Evolutionary conservation across 2,888 invertebrate genomes (phyloP).

Genomic region (Epistrophe eligans): DNA sequence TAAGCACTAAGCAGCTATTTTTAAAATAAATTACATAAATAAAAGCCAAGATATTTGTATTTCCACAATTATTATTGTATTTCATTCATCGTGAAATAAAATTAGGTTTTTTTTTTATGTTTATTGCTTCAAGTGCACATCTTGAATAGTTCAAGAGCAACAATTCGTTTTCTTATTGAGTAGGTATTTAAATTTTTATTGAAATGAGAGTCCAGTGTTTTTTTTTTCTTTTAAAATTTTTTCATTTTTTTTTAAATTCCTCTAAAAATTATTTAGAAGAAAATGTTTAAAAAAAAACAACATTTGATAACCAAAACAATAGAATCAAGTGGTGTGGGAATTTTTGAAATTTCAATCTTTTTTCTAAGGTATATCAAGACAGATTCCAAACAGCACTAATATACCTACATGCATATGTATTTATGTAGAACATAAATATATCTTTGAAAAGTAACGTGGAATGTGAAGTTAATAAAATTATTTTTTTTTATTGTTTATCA

Average conservation of each 20-base stretch:
- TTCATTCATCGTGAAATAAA: conserved; percentile 50
- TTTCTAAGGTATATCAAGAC: not conserved
- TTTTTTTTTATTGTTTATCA: too few species aligned
- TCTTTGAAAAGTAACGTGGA: too few species aligned
- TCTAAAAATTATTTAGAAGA: not conserved
- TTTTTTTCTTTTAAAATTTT: too few species aligned
- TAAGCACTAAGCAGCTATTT: not conserved
- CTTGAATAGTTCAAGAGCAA: conserved; percentile 2
- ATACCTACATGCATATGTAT: too few species aligned
- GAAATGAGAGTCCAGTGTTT: not conserved
- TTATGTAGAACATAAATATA: too few species aligned
- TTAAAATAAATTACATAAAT: not conserved
- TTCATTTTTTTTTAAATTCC: not conserved
- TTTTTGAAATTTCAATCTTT: not conserved
- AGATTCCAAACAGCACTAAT: too few species aligned
- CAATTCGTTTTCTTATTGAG: not conserved
- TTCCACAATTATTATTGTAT: conserved; percentile 13
- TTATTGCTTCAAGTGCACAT: conserved; percentile 48
- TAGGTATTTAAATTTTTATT: not conserved
- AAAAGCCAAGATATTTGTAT: conserved; percentile 19
- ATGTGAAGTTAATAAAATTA: too few species aligned
- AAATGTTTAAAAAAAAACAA: not conserved
- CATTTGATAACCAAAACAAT: not conserved
- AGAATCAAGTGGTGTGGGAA: not conserved
- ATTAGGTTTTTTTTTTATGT: conserved; percentile 43